phyloP scores from a whole-genome alignment of 1,140 invertebrate species.

The Nasonia longicornis region DNA sequence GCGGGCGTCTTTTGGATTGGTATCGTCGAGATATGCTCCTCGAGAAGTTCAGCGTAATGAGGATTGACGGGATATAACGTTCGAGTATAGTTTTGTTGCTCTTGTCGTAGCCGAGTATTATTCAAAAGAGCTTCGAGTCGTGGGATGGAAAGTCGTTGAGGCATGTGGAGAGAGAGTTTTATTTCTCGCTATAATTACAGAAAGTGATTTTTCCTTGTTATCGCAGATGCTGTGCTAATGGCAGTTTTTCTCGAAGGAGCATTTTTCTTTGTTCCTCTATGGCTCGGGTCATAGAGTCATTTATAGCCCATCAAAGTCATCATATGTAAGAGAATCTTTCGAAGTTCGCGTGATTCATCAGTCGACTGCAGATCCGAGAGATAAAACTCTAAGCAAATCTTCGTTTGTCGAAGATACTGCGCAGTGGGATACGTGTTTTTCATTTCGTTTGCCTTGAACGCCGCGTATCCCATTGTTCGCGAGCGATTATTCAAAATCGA shows the following conservation, averaged over 20 bases:
- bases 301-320: not conserved
- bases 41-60: not conserved
- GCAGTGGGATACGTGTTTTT: not conserved
- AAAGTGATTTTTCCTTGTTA: too few species aligned
- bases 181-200: not conserved
- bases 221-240: too few species aligned
- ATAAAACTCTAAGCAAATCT: slow-evolving; percentile 3
- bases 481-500: not conserved
- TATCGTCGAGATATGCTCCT: not conserved
- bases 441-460: not conserved
- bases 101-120: not conserved
- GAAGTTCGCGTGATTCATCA: not conserved
- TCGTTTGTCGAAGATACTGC: not conserved
- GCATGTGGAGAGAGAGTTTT: not conserved
- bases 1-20: not conserved
- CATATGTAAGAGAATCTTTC: not conserved
- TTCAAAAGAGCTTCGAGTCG: too few species aligned
- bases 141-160: too few species aligned
- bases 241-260: too few species aligned
- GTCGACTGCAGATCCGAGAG: not conserved
- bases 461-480: not conserved
- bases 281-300: not conserved
- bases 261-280: too few species aligned
- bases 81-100: not conserved
- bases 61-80: slow-evolving; percentile 16